Evolutionary conservation across 2,797 vertebrate species (phyloP).

Genomic region (Varecia variegata): DNA sequence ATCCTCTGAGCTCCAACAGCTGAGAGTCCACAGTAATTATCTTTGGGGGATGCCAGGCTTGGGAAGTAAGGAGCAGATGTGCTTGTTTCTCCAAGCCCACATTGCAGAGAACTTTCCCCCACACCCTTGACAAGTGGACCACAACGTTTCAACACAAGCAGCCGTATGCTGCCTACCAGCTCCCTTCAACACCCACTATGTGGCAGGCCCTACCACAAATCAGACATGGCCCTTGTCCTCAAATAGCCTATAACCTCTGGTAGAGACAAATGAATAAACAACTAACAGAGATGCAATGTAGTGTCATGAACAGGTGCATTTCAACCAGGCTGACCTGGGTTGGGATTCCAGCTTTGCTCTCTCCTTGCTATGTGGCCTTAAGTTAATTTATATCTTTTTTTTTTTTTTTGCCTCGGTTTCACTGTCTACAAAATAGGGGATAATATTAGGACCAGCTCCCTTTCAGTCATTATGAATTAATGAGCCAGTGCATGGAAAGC

Average conservation of each 20-base stretch:
- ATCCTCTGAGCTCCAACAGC: slow-evolving; percentile 65
- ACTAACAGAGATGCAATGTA: background rate
- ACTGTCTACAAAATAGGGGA: background rate
- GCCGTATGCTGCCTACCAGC: background rate
- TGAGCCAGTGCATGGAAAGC: background rate
- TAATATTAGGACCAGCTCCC: background rate
- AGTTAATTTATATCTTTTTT: background rate
- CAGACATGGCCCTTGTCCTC: background rate
- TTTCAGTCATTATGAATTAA: background rate
- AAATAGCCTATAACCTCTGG: background rate
- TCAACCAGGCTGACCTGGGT: background rate
- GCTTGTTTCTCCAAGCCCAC: slow-evolving; percentile 14
- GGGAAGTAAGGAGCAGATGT: slow-evolving; percentile 57
- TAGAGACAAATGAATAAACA: background rate
- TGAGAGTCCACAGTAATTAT: slow-evolving; percentile 49
- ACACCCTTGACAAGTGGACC: background rate
- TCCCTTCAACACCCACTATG: background rate
- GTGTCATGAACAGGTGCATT: background rate
- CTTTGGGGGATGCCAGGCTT: slow-evolving; percentile 45
- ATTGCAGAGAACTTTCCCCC: background rate
- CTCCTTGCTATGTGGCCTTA: background rate
- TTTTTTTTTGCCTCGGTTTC: background rate
- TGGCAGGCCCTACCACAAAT: background rate
- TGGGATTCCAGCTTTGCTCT: background rate
- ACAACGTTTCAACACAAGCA: background rate